Conservation (phyloP, 1,140 invertebrate genomes). For the Megalonaias nervosa region DNA sequence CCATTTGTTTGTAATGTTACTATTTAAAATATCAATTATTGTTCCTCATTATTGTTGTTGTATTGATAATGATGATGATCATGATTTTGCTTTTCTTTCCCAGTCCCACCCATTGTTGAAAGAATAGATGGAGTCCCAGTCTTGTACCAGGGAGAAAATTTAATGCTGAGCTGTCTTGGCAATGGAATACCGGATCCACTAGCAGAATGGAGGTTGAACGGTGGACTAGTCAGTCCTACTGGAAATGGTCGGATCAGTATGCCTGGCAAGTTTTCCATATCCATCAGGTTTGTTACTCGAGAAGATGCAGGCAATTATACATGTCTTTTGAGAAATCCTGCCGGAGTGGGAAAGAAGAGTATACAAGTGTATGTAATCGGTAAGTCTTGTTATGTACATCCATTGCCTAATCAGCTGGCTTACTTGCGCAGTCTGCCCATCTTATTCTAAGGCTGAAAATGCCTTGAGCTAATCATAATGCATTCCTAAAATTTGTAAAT, state of each 20-base stretch:
- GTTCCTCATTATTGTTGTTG: too few relatives aligned
- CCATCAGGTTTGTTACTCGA: conserved; percentile 20
- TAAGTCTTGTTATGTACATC: not conserved
- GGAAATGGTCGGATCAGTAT: conserved; percentile 15
- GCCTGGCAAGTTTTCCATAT: not conserved
- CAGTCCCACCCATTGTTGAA: conserved; percentile 33
- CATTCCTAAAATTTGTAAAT: too few relatives aligned
- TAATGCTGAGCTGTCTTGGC: conserved; percentile 17
- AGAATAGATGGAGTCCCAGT: conserved; percentile 24
- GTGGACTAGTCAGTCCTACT: conserved; percentile 5
- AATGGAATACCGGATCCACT: conserved; percentile 24
- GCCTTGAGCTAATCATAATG: too few relatives aligned
- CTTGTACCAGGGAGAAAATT: conserved; percentile 26
- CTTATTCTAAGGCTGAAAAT: too few relatives aligned
- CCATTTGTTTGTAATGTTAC: too few relatives aligned
- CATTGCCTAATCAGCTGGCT: too few relatives aligned
- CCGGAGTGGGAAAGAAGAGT: conserved; percentile 27
- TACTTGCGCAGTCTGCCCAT: too few relatives aligned
- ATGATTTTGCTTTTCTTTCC: not conserved
- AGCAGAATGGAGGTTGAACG: conserved; percentile 26
- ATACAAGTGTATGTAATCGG: conserved; percentile 25
- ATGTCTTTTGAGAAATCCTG: conserved; percentile 19
- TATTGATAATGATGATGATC: too few relatives aligned
- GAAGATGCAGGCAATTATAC: conserved; percentile 31
- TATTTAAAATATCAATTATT: too few relatives aligned